Base-by-base conservation (phyloP, 2,113 vertebrate species). In the Orcinus orca region DNA sequence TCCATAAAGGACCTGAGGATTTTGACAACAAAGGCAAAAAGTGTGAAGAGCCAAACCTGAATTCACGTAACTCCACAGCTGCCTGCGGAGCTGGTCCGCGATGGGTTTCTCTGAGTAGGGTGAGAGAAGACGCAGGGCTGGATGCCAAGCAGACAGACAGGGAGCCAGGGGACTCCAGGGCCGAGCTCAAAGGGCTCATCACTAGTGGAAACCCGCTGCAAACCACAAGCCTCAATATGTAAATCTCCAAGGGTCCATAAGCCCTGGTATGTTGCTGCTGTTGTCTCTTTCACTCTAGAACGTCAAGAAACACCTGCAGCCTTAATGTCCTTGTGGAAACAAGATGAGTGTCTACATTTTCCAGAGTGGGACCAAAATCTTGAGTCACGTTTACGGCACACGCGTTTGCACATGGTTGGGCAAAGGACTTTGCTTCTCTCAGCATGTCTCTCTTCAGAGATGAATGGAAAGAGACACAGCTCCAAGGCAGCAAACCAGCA, bases 201-300 rank as follows among this genome's bases (percentile, higher is more conserved):
- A 36, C 33, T 65, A 26, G 20, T 65, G 70, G n/a, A 63, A 65
- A 63, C 11, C 31, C 93, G 41, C 50, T 11, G 15, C 67, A 94
- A 98, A 94, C 95, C 86, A 86, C 77, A 73, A 31, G 71, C 33
- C 11, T 41, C 23, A 58, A 26, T 68, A 96, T 97, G 90, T 60
- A 97, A 96, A 98, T 97, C 50, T 76, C 17, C 47, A 50, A 67
- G n/a, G 18, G 5, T 47, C 36, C 62, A 81, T 50, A 73, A 91
- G 26, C 33, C 18, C 60, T 65, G 21, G 15, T 36, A 90, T 29
- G 7, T 36, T 33, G 25, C 20, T 79, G 63, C 44, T 65, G 20
- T 79, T 82, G 80, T 88, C n/a, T 60, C 8, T 68, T 68, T 33
- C 63, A 41, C 47, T 65, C 36, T 58, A 47, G 25, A 36, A 71